Conservation (phyloP, 2,797 vertebrate genomes). For the Coregonus ussuriensis region DNA sequence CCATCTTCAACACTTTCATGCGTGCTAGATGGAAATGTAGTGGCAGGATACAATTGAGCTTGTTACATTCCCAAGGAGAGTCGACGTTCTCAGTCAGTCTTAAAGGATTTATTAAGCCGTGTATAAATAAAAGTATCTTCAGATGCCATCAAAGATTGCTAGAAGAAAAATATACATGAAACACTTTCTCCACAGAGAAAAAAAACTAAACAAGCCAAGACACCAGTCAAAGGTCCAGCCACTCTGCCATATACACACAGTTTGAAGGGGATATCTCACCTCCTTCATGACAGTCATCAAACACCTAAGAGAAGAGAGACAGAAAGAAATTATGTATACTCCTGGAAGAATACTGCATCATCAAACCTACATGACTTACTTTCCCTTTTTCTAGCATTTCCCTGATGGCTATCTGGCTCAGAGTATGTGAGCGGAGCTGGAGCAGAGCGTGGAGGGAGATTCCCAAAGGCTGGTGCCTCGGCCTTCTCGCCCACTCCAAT, state of each 20-base stretch:
- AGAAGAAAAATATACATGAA: slow-evolving; percentile 15
- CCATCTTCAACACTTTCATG: background rate
- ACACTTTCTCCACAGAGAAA: slow-evolving; percentile 51
- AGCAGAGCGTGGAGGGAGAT: too few relatives aligned
- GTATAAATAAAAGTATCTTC: slow-evolving; percentile 33
- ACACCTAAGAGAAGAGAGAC: slow-evolving; percentile 79
- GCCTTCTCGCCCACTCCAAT: too few relatives aligned
- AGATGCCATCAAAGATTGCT: slow-evolving; percentile 15
- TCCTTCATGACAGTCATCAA: slow-evolving; percentile 93
- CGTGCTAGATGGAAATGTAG: background rate
- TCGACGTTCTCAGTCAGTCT: background rate
- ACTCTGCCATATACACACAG: slow-evolving; percentile 94
- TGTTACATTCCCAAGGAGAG: background rate
- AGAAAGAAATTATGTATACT: too few relatives aligned
- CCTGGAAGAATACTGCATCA: too few relatives aligned
- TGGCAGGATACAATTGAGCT: too few relatives aligned
- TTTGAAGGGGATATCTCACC: slow-evolving; percentile 95
- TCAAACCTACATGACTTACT: too few relatives aligned
- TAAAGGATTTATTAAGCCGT: slow-evolving; percentile 19
- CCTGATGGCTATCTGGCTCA: background rate
- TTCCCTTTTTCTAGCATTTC: background rate
- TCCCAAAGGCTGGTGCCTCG: too few relatives aligned
- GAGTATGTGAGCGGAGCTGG: too few relatives aligned
- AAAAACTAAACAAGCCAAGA: background rate
- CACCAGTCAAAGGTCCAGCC: slow-evolving; percentile 86